Conservation (phyloP, 2,888 invertebrate species). For the Catocala fraxini region DNA sequence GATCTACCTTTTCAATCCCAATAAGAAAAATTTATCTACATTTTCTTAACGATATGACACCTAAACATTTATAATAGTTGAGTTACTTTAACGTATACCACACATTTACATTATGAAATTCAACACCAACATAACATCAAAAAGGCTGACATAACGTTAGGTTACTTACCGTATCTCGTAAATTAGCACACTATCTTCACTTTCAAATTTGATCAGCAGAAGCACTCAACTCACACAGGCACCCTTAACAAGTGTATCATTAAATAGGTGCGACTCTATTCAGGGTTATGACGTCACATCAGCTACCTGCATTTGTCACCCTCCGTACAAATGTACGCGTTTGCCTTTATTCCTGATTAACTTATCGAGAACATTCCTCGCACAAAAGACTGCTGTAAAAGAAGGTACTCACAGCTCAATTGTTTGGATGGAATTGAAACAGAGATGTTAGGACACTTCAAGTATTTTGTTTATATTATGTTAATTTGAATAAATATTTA, state of each 20-base stretch:
- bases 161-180: conserved; percentile 33
- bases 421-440: conserved; percentile 3
- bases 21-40: too few relatives aligned
- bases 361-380: conserved; percentile 1
- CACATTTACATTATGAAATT: too few relatives aligned
- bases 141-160: neutral
- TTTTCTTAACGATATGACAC: too few relatives aligned
- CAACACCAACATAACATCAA: too few relatives aligned
- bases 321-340: conserved; percentile 5
- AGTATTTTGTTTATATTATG: too few relatives aligned
- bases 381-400: neutral
- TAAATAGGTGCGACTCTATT: conserved; percentile 11
- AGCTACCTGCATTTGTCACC: neutral
- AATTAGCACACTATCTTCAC: conserved; percentile 38
- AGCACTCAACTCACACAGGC: conserved; percentile 37
- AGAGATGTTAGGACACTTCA: neutral
- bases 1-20: too few relatives aligned
- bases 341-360: conserved; percentile 1
- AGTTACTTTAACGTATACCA: too few relatives aligned
- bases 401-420: neutral
- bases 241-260: conserved; percentile 24
- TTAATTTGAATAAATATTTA: too few relatives aligned
- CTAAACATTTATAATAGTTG: too few relatives aligned
- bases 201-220: conserved; percentile 50
- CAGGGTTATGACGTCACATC: conserved; percentile 12